These are phyloP conservation scores for Pogona vitticeps DNA, from an alignment of 2,113 vertebrate genomes.

Conservation along the genomic window DNA sequence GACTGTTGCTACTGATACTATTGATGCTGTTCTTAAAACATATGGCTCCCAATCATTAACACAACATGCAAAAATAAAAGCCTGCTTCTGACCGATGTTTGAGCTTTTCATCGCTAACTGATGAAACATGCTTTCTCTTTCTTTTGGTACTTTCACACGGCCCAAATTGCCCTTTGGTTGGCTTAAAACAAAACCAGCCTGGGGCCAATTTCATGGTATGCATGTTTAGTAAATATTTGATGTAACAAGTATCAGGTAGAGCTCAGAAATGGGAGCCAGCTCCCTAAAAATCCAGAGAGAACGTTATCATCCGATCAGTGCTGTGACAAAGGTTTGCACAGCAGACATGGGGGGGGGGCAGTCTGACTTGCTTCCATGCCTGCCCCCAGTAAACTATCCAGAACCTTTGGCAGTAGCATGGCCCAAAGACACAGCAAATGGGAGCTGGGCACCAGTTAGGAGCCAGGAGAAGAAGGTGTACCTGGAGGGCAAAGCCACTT, in stretches of 20 bases:
- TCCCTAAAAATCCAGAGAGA: neutral
- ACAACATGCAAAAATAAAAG: conserved; percentile 66
- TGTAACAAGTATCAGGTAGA: neutral
- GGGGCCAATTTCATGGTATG: conserved; percentile 14
- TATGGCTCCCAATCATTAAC: conserved; percentile 66
- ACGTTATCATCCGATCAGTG: neutral
- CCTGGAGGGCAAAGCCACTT: too few relatives aligned
- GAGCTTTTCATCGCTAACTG: conserved; percentile 56
- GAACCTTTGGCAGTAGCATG: too few relatives aligned
- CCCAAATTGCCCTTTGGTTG: neutral
- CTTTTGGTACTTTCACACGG: conserved; percentile 1
- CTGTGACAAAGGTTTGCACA: neutral
- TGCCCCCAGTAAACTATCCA: too few relatives aligned
- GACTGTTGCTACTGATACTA: conserved; percentile 70
- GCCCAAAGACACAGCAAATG: too few relatives aligned
- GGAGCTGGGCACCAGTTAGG: too few relatives aligned
- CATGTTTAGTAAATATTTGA: conserved; percentile 5
- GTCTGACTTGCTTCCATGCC: too few relatives aligned
- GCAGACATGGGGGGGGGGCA: neutral
- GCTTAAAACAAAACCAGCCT: conserved; percentile 21
- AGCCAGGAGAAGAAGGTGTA: too few relatives aligned
- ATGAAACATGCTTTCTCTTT: conserved; percentile 48
- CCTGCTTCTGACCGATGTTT: conserved; percentile 50
- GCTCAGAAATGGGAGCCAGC: neutral
- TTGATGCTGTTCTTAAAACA: conserved; percentile 70